Evolutionary conservation across 2,113 vertebrate genomes (phyloP).

Genomic region (Silurus meridionalis): DNA sequence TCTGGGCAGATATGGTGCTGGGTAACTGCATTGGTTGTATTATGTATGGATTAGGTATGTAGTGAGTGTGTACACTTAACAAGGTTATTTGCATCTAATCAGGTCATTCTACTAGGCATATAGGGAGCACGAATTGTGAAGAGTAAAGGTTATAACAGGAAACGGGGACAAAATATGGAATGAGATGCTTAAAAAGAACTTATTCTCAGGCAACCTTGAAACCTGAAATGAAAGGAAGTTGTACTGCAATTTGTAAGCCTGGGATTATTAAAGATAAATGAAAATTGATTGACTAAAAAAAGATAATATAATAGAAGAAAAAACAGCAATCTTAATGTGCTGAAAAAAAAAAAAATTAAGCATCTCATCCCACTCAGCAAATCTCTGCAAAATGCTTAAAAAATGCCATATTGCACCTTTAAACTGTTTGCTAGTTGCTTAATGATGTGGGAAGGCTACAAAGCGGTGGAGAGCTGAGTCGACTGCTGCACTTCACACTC

Average conservation of each 20-base stretch:
- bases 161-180: no score
- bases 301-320: no score
- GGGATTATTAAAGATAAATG: no score
- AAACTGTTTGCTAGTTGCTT: constrained; percentile 20
- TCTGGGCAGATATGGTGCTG: no score
- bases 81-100: neutral
- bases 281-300: no score
- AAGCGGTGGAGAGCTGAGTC: constrained; percentile 20
- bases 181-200: no score
- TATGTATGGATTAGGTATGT: neutral
- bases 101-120: neutral
- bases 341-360: neutral
- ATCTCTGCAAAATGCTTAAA: neutral
- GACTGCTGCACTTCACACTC: constrained; percentile 12
- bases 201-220: no score
- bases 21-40: neutral
- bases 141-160: no score
- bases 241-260: no score
- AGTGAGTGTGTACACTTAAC: neutral
- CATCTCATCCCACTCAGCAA: neutral
- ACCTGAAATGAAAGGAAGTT: no score
- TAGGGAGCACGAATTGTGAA: neutral
- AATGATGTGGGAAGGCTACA: constrained; percentile 15
- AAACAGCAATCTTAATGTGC: no score
- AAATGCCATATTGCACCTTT: constrained; percentile 3